Conservation (phyloP, 2,888 invertebrate species). For the Apamea crenata region DNA sequence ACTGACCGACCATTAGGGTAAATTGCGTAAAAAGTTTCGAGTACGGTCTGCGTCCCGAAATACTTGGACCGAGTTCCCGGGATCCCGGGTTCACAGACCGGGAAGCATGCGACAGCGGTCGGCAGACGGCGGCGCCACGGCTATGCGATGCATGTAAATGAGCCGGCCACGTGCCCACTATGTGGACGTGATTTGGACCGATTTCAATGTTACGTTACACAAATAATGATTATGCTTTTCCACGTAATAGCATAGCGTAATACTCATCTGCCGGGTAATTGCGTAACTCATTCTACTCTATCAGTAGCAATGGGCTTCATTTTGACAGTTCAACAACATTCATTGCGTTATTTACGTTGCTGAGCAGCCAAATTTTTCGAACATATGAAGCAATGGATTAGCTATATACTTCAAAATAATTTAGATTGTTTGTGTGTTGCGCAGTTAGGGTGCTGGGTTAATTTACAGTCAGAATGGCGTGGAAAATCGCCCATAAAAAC, state of each 20-base stretch:
- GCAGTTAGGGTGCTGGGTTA: neutral
- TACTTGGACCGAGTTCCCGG: constrained; percentile 63
- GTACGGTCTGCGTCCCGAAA: constrained; percentile 73
- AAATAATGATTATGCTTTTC: constrained; percentile 30
- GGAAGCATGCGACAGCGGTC: constrained; percentile 49
- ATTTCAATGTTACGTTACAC: constrained; percentile 54
- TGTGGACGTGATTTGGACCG: constrained; percentile 53
- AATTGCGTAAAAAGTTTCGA: constrained; percentile 71
- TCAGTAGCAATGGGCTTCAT: neutral
- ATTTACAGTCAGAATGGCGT: constrained; percentile 7
- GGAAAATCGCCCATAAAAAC: constrained; percentile 4
- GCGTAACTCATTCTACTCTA: neutral
- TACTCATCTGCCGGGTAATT: neutral
- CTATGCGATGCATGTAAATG: constrained; percentile 18
- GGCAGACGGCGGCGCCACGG: constrained; percentile 6
- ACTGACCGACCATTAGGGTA: constrained; percentile 76
- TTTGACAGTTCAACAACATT: neutral
- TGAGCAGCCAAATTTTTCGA: neutral
- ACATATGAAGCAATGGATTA: neutral
- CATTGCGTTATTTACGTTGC: neutral
- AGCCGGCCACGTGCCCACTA: constrained; percentile 5
- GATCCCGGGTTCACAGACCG: constrained; percentile 75
- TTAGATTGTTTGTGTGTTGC: neutral
- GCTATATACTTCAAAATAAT: neutral
- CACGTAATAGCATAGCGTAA: constrained; percentile 16